Conservation (phyloP, 1,140 invertebrate genomes). For the Tetraneura akinire region DNA sequence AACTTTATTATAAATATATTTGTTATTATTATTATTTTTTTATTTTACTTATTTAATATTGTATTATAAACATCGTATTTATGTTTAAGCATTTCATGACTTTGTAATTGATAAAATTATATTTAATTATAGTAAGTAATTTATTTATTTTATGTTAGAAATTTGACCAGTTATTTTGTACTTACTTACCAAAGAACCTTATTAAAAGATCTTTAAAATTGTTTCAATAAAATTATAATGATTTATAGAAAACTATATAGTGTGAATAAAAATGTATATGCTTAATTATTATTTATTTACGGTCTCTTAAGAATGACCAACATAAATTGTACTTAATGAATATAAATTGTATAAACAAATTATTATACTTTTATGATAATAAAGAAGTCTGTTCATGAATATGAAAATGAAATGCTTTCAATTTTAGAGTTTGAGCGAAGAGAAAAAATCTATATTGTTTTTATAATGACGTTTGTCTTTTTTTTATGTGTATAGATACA, state of each 20-base stretch:
- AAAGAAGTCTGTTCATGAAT: slow-evolving; percentile 46
- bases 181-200: slow-evolving; percentile 38
- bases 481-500: too few species aligned
- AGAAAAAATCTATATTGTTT: too few species aligned
- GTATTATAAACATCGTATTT: slow-evolving; percentile 36
- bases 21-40: slow-evolving; percentile 49
- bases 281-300: slow-evolving; percentile 14
- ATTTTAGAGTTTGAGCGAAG: too few species aligned
- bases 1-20: slow-evolving; percentile 27
- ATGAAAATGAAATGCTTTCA: slow-evolving; percentile 80
- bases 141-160: slow-evolving; percentile 30
- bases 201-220: slow-evolving; percentile 28
- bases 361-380: slow-evolving; percentile 42
- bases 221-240: background rate
- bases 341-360: slow-evolving; percentile 47
- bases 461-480: too few species aligned
- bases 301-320: slow-evolving; percentile 20
- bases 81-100: slow-evolving; percentile 30
- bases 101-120: background rate
- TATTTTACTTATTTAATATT: slow-evolving; percentile 30
- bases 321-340: slow-evolving; percentile 41
- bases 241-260: background rate
- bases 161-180: slow-evolving; percentile 38
- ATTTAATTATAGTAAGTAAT: slow-evolving; percentile 18
- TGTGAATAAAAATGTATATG: slow-evolving; percentile 23